A percentile compares a stretch with the other conserved stretches of the same genome.
Evolutionary conservation across 2,797 vertebrate genomes (phyloP).

Genomic region (Xenops minutus): DNA sequence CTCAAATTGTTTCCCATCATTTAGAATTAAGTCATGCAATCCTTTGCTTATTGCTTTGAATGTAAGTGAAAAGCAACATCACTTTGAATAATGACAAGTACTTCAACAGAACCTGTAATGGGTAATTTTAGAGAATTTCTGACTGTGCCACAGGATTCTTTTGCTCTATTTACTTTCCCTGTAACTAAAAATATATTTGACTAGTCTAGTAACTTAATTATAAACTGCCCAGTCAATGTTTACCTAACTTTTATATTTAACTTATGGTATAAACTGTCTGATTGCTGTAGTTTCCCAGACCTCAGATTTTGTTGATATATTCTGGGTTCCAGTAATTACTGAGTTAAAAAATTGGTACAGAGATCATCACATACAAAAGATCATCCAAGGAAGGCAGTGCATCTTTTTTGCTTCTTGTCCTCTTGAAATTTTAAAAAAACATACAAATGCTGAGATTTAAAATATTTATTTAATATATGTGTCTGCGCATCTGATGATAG

Average conservation of each 20-base stretch:
- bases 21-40: not conserved
- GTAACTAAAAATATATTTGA: not conserved
- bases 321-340: not conserved
- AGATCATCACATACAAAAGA: not conserved
- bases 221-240: not conserved
- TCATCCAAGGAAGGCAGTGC: not conserved
- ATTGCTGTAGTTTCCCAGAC: not conserved
- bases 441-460: not conserved
- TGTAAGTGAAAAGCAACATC: not conserved
- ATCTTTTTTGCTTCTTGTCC: not conserved
- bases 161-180: not conserved
- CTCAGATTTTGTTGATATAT: not conserved
- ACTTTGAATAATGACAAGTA: not conserved
- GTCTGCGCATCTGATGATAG: not conserved
- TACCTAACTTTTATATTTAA: not conserved
- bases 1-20: not conserved
- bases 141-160: not conserved
- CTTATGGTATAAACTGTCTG: not conserved
- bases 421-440: not conserved
- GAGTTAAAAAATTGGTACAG: not conserved
- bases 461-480: not conserved
- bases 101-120: not conserved
- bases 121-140: not conserved
- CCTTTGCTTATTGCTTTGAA: not conserved
- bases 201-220: not conserved